phyloP scores from a whole-genome alignment of 2,888 invertebrate genomes.

The Hymenopus coronatus region DNA sequence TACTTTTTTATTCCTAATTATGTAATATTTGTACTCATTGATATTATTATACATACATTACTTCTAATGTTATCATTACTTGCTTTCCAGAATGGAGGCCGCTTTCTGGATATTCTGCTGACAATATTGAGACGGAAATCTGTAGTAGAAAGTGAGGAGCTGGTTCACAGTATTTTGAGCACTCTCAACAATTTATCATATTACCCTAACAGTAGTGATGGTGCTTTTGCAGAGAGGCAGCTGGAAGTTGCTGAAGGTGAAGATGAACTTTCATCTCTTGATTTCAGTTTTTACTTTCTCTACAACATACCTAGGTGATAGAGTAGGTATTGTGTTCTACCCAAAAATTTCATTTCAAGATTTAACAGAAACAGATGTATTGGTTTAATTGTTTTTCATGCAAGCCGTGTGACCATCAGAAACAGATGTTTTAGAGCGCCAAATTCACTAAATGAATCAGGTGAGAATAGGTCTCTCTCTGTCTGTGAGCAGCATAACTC shows the following conservation, averaged over 20 bases:
- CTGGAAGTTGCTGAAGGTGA: slow-evolving; percentile 49
- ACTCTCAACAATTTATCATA: slow-evolving; percentile 84
- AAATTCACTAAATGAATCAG: too few species aligned
- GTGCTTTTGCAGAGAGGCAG: slow-evolving; percentile 51
- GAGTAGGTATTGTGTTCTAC: too few species aligned
- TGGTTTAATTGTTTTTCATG: too few species aligned
- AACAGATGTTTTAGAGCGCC: too few species aligned
- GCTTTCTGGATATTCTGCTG: slow-evolving; percentile 43
- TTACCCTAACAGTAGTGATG: slow-evolving; percentile 56
- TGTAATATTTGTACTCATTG: too few species aligned
- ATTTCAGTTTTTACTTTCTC: not conserved
- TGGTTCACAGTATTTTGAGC: slow-evolving; percentile 73
- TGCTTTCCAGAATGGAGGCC: slow-evolving; percentile 22
- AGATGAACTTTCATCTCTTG: not conserved
- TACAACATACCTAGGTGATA: too few species aligned
- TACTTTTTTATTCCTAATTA: too few species aligned
- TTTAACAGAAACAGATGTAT: too few species aligned
- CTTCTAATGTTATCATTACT: not conserved
- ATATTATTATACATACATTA: not conserved
- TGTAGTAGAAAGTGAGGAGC: slow-evolving; percentile 62
- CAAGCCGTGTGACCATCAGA: too few species aligned
- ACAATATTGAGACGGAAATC: slow-evolving; percentile 43
- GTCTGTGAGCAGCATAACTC: too few species aligned
- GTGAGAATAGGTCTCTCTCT: too few species aligned
- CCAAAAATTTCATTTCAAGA: too few species aligned